Evolutionary conservation across 2,113 vertebrate species (phyloP), one percentile per base, ranked within the genome.

Genomic region (Thymallus thymallus): DNA sequence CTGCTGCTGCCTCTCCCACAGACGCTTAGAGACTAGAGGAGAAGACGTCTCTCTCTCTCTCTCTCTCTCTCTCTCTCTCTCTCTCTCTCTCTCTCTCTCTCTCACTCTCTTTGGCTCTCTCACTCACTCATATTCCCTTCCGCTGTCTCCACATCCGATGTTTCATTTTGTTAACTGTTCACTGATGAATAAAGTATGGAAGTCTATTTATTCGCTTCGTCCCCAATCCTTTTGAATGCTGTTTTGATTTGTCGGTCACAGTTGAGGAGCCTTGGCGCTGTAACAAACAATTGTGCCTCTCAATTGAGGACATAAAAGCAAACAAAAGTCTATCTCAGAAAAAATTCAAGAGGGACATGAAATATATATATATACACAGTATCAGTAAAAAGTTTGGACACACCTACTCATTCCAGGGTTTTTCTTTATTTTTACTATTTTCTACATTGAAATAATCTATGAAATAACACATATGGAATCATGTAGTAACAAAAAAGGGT

Each of bases 181-280:
- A 69, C 69, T 14, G 58, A 56, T 24, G 48, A 64, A 55, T 67
- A 30, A 74, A 76, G 73, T 66, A 69, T 48, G 51, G 9, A 60
- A 26, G 20, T 68, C 61, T 23, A 22, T 76, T 70, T 29, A 64
- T 71, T 76, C 29, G 26, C 51, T n/a, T 13, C 10, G 4, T 64
- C 65, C 22, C 68, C 24, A 4, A 24, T 68, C 29, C 6, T 24
- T 68, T 68, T 46, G 18, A 23, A 22, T 22, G 5, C n/a, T 48
- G 41, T 68, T 68, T 68, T 48, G 67, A 68, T 68, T 68, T 45
- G 7, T 30, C 29, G 62, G 70, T 69, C 62, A 77, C 55, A 70
- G 48, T 75, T 79, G 26, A 68, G 56, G 66, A 41, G 73, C 45
- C 26, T 18, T 26, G 29, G 6, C 5, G 23, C 61, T 67, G 66